A percentile compares a stretch with the other conserved stretches of the same genome.
phyloP scores from a whole-genome alignment of 2,113 vertebrate genomes.

The Ondatra zibethicus region DNA sequence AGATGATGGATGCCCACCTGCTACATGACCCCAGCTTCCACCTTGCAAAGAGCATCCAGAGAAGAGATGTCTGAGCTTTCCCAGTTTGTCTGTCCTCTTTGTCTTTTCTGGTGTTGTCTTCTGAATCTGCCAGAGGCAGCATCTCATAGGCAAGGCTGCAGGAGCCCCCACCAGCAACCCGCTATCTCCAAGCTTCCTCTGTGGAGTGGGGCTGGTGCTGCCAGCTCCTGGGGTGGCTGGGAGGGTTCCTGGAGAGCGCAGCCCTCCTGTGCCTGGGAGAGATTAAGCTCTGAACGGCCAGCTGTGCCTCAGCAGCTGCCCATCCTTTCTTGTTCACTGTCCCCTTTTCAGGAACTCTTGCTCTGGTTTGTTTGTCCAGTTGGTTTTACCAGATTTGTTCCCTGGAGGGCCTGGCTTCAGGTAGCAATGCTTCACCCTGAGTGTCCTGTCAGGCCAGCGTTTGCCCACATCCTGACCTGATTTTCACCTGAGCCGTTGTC shows the following conservation, averaged over 20 bases:
- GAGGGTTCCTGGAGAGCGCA: neutral
- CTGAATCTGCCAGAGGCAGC: neutral
- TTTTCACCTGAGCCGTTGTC: neutral
- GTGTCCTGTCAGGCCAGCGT: neutral
- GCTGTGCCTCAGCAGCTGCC: slow-evolving; percentile 28
- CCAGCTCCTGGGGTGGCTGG: neutral
- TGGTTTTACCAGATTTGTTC: neutral
- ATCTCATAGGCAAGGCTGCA: neutral
- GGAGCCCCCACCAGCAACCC: accelerated
- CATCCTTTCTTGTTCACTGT: neutral
- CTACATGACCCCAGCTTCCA: neutral
- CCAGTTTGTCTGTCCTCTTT: neutral
- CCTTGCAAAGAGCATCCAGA: neutral
- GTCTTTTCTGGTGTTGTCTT: neutral
- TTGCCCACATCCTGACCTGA: neutral
- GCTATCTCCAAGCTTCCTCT: neutral
- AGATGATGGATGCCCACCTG: neutral
- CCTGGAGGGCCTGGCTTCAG: neutral
- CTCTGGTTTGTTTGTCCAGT: slow-evolving; percentile 7
- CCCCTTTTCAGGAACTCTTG: neutral
- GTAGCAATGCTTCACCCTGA: neutral
- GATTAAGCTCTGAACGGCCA: slow-evolving; percentile 33
- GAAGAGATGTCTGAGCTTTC: neutral
- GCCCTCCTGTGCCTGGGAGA: neutral
- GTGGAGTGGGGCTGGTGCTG: neutral